Evolutionary conservation across 2,888 invertebrate genomes (phyloP).

Genomic region (Melieria picta): DNA sequence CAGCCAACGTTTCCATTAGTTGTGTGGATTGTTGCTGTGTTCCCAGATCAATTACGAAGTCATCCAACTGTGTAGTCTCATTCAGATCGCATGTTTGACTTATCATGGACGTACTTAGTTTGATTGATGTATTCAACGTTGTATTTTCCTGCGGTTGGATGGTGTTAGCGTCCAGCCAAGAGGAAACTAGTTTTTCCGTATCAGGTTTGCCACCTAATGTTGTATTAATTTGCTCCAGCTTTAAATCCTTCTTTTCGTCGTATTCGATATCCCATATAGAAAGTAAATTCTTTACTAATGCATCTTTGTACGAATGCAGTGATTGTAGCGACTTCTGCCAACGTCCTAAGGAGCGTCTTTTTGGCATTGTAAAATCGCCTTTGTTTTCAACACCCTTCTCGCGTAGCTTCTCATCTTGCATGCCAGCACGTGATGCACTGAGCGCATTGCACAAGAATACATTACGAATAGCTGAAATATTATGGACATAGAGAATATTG

Average conservation of each 20-base stretch:
- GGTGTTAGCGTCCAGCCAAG: conserved; percentile 37
- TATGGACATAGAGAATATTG: background rate
- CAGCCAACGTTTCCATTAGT: conserved; percentile 23
- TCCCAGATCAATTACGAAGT: conserved; percentile 14
- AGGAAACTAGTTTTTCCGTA: conserved; percentile 34
- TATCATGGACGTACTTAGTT: background rate
- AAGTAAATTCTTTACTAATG: conserved; percentile 48
- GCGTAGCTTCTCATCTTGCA: conserved; percentile 21
- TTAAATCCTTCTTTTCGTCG: conserved; percentile 32
- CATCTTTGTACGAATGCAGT: conserved; percentile 52
- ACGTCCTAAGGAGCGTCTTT: conserved; percentile 42
- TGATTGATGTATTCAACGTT: background rate
- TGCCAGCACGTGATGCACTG: conserved; percentile 17
- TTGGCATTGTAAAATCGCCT: background rate
- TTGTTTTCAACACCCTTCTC: conserved; percentile 11
- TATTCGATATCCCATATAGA: conserved; percentile 52
- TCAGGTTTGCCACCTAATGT: conserved; percentile 25
- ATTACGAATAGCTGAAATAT: conserved; percentile 45
- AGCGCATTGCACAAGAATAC: conserved; percentile 49
- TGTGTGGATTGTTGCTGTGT: conserved; percentile 37
- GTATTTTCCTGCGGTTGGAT: background rate
- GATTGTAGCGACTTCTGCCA: conserved; percentile 51
- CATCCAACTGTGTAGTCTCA: conserved; percentile 7
- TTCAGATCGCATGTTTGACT: background rate
- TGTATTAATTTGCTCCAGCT: conserved; percentile 2